Conservation (phyloP, 2,888 invertebrate genomes). For the Trissolcus japonicus region DNA sequence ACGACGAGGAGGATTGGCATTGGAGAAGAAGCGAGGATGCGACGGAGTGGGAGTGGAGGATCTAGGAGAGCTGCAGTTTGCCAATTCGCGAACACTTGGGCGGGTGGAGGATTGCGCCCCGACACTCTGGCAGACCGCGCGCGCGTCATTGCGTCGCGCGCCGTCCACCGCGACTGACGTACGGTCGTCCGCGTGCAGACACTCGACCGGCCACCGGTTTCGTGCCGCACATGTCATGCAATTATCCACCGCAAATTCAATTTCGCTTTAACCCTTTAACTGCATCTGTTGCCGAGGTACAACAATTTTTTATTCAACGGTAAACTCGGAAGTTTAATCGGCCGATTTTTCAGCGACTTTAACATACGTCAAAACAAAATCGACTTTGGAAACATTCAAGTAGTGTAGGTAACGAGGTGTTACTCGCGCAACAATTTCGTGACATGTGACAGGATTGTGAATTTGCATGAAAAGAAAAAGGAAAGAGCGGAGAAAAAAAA, state of each 20-base stretch:
- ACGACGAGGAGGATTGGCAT: conserved; percentile 10
- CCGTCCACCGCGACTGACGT: conserved; percentile 74
- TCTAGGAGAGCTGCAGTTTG: conserved; percentile 62
- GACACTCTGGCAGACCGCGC: conserved; percentile 41
- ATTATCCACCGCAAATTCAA: neutral
- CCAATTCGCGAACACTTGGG: conserved; percentile 48
- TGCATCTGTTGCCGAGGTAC: neutral
- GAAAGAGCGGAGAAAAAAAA: no score
- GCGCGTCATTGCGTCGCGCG: conserved; percentile 74
- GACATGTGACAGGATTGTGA: no score
- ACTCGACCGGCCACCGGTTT: conserved; percentile 35
- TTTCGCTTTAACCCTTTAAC: neutral
- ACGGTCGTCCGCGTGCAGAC: conserved; percentile 36
- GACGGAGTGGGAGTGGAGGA: conserved; percentile 59
- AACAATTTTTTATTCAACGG: neutral
- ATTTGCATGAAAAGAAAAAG: no score
- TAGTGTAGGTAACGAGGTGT: no score
- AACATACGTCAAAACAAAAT: no score
- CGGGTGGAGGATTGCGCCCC: conserved; percentile 68
- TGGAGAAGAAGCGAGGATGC: conserved; percentile 1
- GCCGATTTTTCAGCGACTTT: no score
- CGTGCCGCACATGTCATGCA: conserved; percentile 23
- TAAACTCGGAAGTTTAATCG: neutral
- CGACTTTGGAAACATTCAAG: no score
- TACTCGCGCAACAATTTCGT: no score